Evolutionary conservation across 2,797 vertebrate genomes (phyloP).

Genomic region (Notamacropus eugenii): DNA sequence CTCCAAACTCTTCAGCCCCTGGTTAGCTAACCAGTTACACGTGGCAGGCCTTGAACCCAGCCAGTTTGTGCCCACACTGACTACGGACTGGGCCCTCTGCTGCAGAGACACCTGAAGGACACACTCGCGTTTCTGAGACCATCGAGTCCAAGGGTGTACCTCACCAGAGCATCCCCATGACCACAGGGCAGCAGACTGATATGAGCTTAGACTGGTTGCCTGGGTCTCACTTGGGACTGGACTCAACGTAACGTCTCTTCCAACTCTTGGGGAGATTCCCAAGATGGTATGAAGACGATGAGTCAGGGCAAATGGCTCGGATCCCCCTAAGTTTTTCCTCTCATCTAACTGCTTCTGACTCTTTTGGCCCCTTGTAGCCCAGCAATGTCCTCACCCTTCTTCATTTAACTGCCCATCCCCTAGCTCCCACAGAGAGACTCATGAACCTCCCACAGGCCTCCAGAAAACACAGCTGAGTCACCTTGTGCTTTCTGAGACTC

Average conservation of each 20-base stretch:
- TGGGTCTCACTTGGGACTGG: no score
- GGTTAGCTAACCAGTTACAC: background rate
- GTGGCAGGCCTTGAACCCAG: background rate
- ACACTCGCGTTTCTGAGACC: no score
- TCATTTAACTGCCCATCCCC: background rate
- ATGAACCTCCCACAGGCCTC: no score
- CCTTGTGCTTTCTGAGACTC: no score
- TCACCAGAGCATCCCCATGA: no score
- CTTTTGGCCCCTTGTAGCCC: background rate
- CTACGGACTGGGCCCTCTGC: background rate
- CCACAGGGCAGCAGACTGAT: no score
- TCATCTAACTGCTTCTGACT: background rate
- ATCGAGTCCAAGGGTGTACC: no score
- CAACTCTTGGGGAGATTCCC: no score
- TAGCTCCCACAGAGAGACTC: no score
- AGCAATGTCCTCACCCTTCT: background rate
- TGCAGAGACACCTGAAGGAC: background rate
- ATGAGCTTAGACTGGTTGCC: background rate
- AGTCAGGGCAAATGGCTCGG: background rate
- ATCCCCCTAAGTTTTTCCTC: background rate
- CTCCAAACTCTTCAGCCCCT: background rate
- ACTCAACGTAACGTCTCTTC: no score
- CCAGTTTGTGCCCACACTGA: background rate
- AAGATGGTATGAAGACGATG: background rate
- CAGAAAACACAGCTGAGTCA: no score